Evolutionary conservation across 2,113 vertebrate species (phyloP).

Genomic region (Catharus fuscescens): DNA sequence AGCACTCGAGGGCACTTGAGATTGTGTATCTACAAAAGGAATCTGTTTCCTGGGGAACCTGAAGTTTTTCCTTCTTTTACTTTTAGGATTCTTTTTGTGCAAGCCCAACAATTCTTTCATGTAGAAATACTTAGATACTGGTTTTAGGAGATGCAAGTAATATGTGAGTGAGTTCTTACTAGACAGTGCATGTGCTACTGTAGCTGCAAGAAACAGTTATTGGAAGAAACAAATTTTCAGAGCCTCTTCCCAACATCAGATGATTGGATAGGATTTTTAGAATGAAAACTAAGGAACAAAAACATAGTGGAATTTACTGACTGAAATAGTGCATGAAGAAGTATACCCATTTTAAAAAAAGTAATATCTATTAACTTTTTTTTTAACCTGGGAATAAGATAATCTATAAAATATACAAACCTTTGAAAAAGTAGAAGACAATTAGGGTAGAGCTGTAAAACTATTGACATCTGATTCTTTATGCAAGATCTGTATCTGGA

Average conservation of each 20-base stretch:
- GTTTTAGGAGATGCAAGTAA: not conserved
- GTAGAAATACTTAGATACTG: not conserved
- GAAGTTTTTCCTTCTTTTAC: not conserved
- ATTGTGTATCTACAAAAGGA: constrained; percentile 23
- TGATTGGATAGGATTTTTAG: not conserved
- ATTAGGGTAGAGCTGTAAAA: not conserved
- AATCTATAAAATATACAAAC: not conserved
- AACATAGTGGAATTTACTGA: not conserved
- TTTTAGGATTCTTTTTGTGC: not conserved
- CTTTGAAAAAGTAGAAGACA: not conserved
- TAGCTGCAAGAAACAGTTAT: not conserved
- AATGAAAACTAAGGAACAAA: not conserved
- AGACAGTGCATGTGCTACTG: not conserved
- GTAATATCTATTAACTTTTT: not conserved
- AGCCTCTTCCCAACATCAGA: not conserved
- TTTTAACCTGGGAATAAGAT: not conserved
- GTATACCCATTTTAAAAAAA: not conserved
- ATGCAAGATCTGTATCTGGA: constrained; percentile 8
- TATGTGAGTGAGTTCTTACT: not conserved
- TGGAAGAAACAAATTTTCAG: not conserved
- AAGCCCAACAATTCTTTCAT: not conserved
- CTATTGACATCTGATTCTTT: not conserved
- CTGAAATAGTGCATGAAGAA: not conserved
- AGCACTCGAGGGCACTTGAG: constrained; percentile 40
- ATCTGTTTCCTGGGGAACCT: constrained; percentile 36